A percentile compares a stretch with the other conserved stretches of the same genome.
Evolutionary conservation across 2,888 invertebrate species (phyloP).

Genomic region (Pteria penguin): DNA sequence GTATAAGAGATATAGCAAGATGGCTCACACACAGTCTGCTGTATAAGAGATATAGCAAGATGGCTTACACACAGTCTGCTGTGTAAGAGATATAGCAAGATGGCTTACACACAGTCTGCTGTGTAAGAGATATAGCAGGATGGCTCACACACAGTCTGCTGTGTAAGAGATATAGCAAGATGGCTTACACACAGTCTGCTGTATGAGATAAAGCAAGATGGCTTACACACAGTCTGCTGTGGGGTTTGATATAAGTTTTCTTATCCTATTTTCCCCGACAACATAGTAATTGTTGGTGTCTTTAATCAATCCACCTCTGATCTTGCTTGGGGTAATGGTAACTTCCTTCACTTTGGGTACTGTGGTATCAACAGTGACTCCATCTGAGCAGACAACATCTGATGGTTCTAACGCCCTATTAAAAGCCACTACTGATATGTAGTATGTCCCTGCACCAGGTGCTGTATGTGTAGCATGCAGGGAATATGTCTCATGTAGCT

Average conservation of each 20-base stretch:
- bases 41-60: no score
- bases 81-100: no score
- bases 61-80: no score
- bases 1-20: no score
- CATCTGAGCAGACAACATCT: conserved; percentile 66
- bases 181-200: no score
- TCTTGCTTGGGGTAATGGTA: conserved; percentile 45
- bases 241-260: conserved; percentile 37
- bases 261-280: conserved; percentile 42
- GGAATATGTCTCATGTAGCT: conserved; percentile 47
- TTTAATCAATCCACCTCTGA: conserved; percentile 53
- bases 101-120: no score
- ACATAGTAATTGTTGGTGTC: conserved; percentile 42
- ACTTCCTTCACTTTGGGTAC: conserved; percentile 48
- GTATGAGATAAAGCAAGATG: no score
- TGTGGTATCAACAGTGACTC: conserved; percentile 53
- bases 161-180: no score
- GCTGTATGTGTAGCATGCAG: conserved; percentile 46
- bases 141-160: no score
- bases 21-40: no score
- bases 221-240: conserved; percentile 50
- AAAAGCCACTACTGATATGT: conserved; percentile 63
- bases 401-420: conserved; percentile 63
- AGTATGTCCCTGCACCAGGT: conserved; percentile 51
- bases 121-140: no score